phyloP scores from a whole-genome alignment of 2,113 vertebrate genomes.

The Okapia johnstoni region DNA sequence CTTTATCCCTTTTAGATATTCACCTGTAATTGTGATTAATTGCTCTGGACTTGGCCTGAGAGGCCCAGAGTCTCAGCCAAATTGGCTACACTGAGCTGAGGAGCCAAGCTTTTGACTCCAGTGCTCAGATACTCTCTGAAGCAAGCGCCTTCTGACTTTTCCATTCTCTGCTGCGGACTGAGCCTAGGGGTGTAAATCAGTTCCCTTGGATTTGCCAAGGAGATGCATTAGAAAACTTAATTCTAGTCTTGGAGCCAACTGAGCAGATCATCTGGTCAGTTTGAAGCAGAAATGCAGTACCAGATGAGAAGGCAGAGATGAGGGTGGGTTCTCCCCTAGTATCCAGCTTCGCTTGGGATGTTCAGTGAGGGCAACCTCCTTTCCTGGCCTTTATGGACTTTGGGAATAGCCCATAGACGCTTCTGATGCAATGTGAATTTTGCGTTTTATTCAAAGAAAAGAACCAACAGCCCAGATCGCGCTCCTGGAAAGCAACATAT shows the following conservation, averaged over 20 bases:
- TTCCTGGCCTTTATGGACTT: not conserved
- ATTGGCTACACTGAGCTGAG: not conserved
- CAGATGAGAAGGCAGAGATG: not conserved
- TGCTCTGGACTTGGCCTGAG: constrained; percentile 31
- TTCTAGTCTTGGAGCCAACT: not conserved
- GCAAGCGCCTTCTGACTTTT: constrained; percentile 22
- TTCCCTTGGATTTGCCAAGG: constrained; percentile 14
- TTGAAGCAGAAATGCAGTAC: constrained; percentile 10
- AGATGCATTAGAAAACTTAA: not conserved
- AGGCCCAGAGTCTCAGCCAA: constrained; percentile 45
- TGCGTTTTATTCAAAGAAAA: constrained; percentile 55
- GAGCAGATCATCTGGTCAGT: not conserved
- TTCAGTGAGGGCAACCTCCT: not conserved
- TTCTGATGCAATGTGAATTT: not conserved
- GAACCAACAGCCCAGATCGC: not conserved
- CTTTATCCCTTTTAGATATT: constrained; percentile 8
- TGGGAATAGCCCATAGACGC: not conserved
- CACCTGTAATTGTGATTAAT: constrained; percentile 53
- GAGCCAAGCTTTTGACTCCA: constrained; percentile 40
- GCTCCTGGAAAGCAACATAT: not conserved
- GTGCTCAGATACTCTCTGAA: not conserved
- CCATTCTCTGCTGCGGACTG: not conserved
- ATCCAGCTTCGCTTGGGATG: not conserved
- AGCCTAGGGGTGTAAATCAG: constrained; percentile 20
- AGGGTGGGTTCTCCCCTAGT: not conserved